Evolutionary conservation across 2,888 invertebrate species (phyloP).

Genomic region (Cryptus armator): DNA sequence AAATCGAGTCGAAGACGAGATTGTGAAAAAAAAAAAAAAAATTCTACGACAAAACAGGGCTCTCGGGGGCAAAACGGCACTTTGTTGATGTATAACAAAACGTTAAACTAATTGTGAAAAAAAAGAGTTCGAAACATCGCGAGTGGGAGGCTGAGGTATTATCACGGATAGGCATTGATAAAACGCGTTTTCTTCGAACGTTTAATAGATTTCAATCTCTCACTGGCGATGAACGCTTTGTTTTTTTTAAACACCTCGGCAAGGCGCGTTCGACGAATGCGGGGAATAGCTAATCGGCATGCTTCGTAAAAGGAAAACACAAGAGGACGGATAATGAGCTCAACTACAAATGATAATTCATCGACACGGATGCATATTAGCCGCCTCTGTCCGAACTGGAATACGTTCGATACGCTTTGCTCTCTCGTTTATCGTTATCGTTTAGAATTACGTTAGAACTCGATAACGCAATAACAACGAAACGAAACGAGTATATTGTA

Average conservation of each 20-base stretch:
- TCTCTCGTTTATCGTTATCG: no score
- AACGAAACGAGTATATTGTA: no score
- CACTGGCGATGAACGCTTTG: slow-evolving; percentile 50
- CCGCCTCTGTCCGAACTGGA: slow-evolving; percentile 70
- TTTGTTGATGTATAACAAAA: slow-evolving; percentile 38
- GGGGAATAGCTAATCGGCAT: slow-evolving; percentile 77
- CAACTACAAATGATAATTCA: slow-evolving; percentile 76
- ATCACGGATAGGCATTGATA: neutral
- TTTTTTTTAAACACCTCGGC: slow-evolving; percentile 26
- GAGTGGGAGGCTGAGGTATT: slow-evolving; percentile 28
- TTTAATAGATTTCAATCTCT: slow-evolving; percentile 31
- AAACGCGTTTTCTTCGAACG: neutral
- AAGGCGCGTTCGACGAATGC: slow-evolving; percentile 57
- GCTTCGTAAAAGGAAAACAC: slow-evolving; percentile 74
- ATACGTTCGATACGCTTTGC: slow-evolving; percentile 66
- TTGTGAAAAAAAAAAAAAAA: slow-evolving; percentile 27
- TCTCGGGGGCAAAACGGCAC: slow-evolving; percentile 28
- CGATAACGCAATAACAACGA: no score
- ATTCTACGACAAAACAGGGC: slow-evolving; percentile 45
- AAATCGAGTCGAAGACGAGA: slow-evolving; percentile 27
- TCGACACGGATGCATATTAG: slow-evolving; percentile 73
- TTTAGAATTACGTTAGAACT: no score
- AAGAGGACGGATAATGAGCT: slow-evolving; percentile 78
- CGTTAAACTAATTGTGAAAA: slow-evolving; percentile 39
- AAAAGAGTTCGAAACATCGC: slow-evolving; percentile 33